phyloP scores from a whole-genome alignment of 2,113 vertebrate genomes.

The Vireo altiloquus region DNA sequence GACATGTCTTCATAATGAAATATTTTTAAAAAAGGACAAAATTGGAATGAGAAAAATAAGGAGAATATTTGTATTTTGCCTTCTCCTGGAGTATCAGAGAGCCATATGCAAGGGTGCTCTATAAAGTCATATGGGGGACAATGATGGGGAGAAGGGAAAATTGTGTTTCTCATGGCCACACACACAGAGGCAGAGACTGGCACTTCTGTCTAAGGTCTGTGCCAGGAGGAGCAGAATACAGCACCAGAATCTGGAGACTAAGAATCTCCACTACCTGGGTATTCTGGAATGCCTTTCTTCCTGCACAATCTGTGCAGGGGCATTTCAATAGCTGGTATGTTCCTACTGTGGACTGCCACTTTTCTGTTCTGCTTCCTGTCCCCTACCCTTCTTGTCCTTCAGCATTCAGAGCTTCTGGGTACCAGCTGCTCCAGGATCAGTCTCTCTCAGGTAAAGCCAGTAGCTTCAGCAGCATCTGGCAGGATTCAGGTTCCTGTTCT shows the following conservation, averaged over 20 bases:
- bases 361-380: neutral
- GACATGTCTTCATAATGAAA: slow-evolving; percentile 19
- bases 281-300: neutral
- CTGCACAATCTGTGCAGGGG: neutral
- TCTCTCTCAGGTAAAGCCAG: neutral
- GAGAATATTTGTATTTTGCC: neutral
- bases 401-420: neutral
- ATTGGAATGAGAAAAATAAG: neutral
- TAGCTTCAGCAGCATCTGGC: neutral
- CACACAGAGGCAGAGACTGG: neutral
- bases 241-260: neutral
- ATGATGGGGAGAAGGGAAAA: neutral
- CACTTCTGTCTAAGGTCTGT: neutral
- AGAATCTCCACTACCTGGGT: neutral
- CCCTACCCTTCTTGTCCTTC: neutral
- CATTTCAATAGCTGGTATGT: neutral
- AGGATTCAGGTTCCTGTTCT: neutral
- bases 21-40: neutral
- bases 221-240: neutral
- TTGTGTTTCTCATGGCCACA: neutral
- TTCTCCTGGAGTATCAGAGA: neutral
- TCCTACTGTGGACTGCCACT: neutral
- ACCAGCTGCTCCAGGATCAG: neutral
- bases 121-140: neutral
- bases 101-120: too few species aligned